Base-by-base conservation (phyloP, 2,797 vertebrate genomes). In the Calcarius lapponicus region DNA sequence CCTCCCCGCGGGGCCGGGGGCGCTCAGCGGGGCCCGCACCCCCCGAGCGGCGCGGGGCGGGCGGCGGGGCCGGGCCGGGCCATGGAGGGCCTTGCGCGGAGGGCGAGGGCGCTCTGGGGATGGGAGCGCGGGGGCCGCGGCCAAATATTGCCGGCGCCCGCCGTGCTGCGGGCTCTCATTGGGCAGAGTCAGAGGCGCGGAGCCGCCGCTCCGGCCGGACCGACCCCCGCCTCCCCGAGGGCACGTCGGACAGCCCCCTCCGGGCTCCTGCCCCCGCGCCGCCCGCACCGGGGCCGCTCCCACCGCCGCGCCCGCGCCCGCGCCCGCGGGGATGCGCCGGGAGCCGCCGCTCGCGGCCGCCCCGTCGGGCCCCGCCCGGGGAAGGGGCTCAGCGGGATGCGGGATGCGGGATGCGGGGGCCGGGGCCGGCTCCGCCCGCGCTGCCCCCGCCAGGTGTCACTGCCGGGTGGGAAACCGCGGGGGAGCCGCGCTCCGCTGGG, bases 111-210 rank as follows among this genome's bases (percentile, higher is more conserved):
- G 84, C 92, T 11, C 90, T 75, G 94, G 92, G 85, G 86, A 80
- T 94, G 43, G 84, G 89, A 86, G 96, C 94, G 54, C 78, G 94
- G 95, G 96, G 94, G 90, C 95, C 54, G 97, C 47, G 83, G 72
- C 88, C 95, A 88, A 81, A 95, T 80, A 96, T 88, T 31, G 96
- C 95, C 97, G 74, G 95, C 97, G 96, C 96, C 92, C 80, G 72
- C 40, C 71, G 91, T 19, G 96, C 96, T 94, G 51, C 93, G 72
- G 97, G 93, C 96, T 95, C 97, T 97, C 97, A 97, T 97, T 97
- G 97, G 97, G 97, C 97, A 95, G 97, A 92, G 72, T 88, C 96
- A 93, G 95, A 96, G 95, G 95, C 97, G 81, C 73, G 60, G 81
- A 89, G 94, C 67, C 88, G 70, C 76, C 56, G 88, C 94, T 81